Conservation (phyloP, 2,888 invertebrate species). For the Notodonta dromedarius region DNA sequence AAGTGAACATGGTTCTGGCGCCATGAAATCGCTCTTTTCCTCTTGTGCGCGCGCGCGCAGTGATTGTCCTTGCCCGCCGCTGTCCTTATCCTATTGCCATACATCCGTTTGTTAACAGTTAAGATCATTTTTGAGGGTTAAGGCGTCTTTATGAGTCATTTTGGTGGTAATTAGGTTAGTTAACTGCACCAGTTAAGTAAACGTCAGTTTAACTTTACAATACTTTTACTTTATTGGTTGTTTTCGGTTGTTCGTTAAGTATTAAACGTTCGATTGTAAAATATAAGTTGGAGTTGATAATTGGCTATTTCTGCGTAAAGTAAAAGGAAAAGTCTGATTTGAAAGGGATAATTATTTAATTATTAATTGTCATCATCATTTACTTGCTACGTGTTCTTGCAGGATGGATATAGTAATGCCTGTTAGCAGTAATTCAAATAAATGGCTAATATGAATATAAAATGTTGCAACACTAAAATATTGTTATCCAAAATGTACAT, state of each 20-base stretch:
- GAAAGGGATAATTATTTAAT: no score
- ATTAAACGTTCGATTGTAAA: no score
- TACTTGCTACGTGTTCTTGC: no score
- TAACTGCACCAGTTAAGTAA: neutral
- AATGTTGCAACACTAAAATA: neutral
- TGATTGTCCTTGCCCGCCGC: slow-evolving; percentile 74
- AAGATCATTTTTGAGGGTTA: slow-evolving; percentile 11
- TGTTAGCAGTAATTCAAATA: no score
- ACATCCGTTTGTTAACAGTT: slow-evolving; percentile 35
- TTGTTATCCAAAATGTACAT: neutral
- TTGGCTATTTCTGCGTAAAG: no score
- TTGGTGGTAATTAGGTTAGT: neutral
- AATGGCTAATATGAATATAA: neutral
- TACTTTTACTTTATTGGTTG: no score
- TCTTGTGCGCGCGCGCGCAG: slow-evolving; percentile 53
- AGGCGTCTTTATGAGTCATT: neutral
- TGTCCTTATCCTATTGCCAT: slow-evolving; percentile 66
- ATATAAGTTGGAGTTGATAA: no score
- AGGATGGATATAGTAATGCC: no score
- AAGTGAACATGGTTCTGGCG: slow-evolving; percentile 52
- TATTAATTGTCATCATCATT: no score
- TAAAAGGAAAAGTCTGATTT: no score
- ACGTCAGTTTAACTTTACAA: no score
- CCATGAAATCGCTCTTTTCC: slow-evolving; percentile 72
- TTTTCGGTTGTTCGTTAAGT: no score